Conservation (phyloP, 64 coral and sea anemone species). For the Hydrozoanthus tunicans region DNA sequence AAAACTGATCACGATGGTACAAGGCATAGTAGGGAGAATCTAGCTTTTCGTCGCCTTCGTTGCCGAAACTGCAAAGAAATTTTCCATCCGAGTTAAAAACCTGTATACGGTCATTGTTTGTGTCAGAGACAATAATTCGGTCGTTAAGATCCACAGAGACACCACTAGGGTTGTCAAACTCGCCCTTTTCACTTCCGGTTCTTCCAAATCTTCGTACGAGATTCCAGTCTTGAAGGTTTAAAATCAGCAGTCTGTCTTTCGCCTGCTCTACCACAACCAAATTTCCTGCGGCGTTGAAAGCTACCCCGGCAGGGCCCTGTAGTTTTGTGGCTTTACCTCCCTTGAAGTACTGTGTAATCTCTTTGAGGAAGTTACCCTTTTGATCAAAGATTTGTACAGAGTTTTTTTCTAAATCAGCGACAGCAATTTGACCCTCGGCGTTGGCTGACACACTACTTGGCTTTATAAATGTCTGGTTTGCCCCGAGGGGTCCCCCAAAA, state of each 20-base stretch:
- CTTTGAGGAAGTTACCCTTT: constrained; percentile 37
- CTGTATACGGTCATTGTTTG: constrained; percentile 56
- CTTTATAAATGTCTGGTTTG: constrained; percentile 18
- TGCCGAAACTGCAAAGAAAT: constrained; percentile 26
- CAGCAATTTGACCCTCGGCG: constrained; percentile 16
- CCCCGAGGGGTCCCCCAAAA: constrained; percentile 27
- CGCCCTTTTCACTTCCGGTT: constrained; percentile 7
- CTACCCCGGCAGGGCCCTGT: constrained; percentile 29
- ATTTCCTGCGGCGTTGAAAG: constrained; percentile 19
- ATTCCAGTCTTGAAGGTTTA: constrained; percentile 40
- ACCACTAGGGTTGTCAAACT: constrained; percentile 44
- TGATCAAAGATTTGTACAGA: constrained; percentile 33
- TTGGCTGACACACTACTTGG: constrained; percentile 40
- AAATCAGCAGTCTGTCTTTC: constrained; percentile 32
- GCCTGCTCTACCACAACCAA: constrained; percentile 46
- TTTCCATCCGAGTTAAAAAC: constrained; percentile 42
- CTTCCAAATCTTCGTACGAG: constrained; percentile 38
- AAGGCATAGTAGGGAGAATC: constrained; percentile 50
- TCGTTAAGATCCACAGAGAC: background rate
- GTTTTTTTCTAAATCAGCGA: constrained; percentile 47
- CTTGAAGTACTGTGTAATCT: constrained; percentile 31
- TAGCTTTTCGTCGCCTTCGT: constrained; percentile 10
- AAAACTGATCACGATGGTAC: constrained; percentile 1
- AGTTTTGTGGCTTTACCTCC: constrained; percentile 20
- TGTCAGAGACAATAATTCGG: constrained; percentile 44